Evolutionary conservation across 1,140 invertebrate genomes (phyloP).

Genomic region (Stegodyphus mimosarum): DNA sequence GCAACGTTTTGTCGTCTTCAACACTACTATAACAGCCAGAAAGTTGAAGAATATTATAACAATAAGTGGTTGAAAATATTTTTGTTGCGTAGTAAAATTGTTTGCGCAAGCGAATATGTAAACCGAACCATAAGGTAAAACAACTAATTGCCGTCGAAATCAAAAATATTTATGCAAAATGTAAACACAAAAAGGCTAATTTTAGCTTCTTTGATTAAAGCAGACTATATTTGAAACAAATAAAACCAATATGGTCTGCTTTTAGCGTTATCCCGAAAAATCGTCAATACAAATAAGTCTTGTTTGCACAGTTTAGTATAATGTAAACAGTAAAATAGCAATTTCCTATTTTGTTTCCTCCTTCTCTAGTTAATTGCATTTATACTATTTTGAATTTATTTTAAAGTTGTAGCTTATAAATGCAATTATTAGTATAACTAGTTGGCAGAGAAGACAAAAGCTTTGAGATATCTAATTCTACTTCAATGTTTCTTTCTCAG

Average conservation of each 20-base stretch:
- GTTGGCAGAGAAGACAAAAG: too few relatives aligned
- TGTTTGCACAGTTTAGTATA: constrained; percentile 26
- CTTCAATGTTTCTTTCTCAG: too few relatives aligned
- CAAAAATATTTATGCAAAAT: constrained; percentile 13
- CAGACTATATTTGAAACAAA: constrained; percentile 5
- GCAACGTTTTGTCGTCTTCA: too few relatives aligned
- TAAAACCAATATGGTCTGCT: constrained; percentile 20
- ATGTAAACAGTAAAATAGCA: constrained; percentile 15
- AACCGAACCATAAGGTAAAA: background rate
- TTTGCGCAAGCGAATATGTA: too few relatives aligned
- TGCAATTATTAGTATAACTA: constrained; percentile 1
- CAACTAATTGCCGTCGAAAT: constrained; percentile 6
- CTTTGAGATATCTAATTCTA: too few relatives aligned
- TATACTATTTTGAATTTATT: background rate
- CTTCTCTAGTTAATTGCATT: constrained; percentile 2
- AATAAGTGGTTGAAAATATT: background rate
- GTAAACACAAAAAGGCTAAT: background rate
- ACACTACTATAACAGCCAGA: background rate
- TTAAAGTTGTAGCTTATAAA: constrained; percentile 1
- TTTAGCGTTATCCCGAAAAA: background rate
- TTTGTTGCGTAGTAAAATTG: too few relatives aligned
- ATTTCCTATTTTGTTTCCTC: background rate
- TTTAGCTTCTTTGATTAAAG: background rate
- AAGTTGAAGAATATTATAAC: background rate
- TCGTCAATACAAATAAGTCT: background rate